Evolutionary conservation across 2,113 vertebrate species (phyloP).

Genomic region (Typhlomys cinereus): DNA sequence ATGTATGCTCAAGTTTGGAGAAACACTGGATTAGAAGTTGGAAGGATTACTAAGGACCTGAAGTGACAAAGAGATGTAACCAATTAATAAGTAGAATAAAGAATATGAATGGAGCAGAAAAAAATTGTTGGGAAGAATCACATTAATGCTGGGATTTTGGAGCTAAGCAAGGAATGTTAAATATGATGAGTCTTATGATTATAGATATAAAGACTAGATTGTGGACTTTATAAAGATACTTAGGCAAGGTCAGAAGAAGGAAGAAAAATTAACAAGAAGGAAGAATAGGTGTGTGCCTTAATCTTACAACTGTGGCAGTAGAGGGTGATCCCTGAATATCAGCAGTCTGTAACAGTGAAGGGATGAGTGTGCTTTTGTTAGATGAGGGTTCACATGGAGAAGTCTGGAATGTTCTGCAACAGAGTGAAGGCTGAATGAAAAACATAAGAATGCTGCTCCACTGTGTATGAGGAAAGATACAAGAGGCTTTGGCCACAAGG

Average conservation of each 20-base stretch:
- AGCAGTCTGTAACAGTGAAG: neutral
- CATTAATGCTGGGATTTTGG: neutral
- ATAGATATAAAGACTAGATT: neutral
- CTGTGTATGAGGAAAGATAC: neutral
- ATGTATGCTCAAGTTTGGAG: neutral
- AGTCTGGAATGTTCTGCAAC: neutral
- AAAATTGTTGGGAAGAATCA: neutral
- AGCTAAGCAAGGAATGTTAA: neutral
- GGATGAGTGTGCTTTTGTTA: neutral
- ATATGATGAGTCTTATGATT: neutral
- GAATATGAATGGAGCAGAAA: neutral
- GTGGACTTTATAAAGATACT: neutral
- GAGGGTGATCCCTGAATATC: neutral
- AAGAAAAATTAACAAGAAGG: neutral
- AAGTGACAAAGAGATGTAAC: neutral
- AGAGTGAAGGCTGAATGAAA: neutral
- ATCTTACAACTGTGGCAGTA: neutral
- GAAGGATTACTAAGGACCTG: neutral
- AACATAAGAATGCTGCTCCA: neutral
- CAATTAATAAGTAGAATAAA: neutral
- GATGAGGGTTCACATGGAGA: neutral
- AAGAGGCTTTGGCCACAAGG: neutral
- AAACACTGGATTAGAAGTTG: neutral
- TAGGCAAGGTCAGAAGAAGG: neutral
- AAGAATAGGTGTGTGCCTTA: neutral